Conservation (phyloP, 2,888 invertebrate species). For the Ferrisia virgata region DNA sequence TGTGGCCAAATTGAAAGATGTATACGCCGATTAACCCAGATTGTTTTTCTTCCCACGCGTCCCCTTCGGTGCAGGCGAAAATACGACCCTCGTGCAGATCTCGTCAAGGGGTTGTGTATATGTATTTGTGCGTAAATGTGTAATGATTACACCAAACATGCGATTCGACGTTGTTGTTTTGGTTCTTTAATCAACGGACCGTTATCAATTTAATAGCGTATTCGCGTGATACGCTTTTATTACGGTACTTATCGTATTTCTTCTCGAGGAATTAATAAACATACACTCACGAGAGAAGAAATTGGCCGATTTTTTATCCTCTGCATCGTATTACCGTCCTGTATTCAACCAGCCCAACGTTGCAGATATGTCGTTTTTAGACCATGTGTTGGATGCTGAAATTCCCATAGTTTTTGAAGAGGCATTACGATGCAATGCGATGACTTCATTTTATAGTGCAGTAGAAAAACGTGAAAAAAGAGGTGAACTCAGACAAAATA, state of each 20-base stretch:
- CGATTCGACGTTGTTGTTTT: constrained; percentile 37
- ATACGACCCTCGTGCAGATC: background rate
- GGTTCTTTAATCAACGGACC: constrained; percentile 34
- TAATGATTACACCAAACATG: constrained; percentile 36
- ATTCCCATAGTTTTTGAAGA: too few relatives aligned
- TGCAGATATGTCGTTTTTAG: too few relatives aligned
- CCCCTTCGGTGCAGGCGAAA: background rate
- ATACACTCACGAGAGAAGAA: background rate
- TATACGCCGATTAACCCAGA: constrained; percentile 36
- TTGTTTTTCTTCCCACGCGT: constrained; percentile 42
- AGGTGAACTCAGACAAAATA: too few relatives aligned
- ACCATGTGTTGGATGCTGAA: too few relatives aligned
- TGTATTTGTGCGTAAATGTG: background rate
- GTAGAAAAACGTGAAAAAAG: too few relatives aligned
- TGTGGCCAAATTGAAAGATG: background rate
- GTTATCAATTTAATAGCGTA: constrained; percentile 39
- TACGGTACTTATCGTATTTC: background rate
- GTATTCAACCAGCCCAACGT: too few relatives aligned
- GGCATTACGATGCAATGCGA: too few relatives aligned
- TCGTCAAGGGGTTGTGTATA: background rate
- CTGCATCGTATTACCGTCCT: background rate
- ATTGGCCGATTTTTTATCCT: background rate
- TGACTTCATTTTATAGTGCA: too few relatives aligned
- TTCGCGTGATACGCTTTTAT: constrained; percentile 35
- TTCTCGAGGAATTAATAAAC: background rate